These are phyloP conservation scores for Pagetopsis macropterus DNA, from an alignment of 2,797 vertebrate genomes.

Conservation along the genomic window DNA sequence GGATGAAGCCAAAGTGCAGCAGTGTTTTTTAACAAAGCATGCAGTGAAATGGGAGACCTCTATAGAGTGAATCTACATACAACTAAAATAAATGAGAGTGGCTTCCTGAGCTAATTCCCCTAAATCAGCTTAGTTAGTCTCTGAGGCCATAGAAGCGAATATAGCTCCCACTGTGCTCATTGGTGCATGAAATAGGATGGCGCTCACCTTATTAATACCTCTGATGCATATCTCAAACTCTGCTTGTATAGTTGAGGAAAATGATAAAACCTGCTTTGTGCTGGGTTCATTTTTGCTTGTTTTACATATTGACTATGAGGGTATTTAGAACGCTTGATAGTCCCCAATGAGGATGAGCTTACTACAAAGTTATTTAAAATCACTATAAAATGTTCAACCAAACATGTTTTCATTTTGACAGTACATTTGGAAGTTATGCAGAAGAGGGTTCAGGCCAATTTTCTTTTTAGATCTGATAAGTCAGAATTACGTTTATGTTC, in stretches of 20 bases:
- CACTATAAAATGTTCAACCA: neutral
- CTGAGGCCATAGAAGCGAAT: conserved; percentile 39
- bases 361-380: neutral
- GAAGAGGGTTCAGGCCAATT: too few species aligned
- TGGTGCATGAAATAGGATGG: conserved; percentile 63
- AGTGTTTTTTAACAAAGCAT: conserved; percentile 20
- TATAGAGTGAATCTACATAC: conserved; percentile 13
- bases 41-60: conserved; percentile 26
- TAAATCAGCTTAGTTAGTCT: conserved; percentile 45
- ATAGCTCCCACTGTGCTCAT: conserved; percentile 43
- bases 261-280: conserved; percentile 4
- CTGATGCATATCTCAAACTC: conserved; percentile 35
- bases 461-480: too few species aligned
- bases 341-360: too few species aligned
- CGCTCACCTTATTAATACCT: conserved; percentile 59
- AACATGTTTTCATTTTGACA: too few species aligned
- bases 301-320: neutral
- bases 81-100: conserved; percentile 28
- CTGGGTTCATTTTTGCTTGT: neutral
- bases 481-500: too few species aligned
- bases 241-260: neutral
- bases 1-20: conserved; percentile 1
- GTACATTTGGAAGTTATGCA: too few species aligned
- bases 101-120: conserved; percentile 16
- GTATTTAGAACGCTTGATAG: neutral